Percentiles rank a stretch among this genome's conserved stretches.
phyloP scores from a whole-genome alignment of 2,797 vertebrate genomes.

The Halcyon leucocephala region DNA sequence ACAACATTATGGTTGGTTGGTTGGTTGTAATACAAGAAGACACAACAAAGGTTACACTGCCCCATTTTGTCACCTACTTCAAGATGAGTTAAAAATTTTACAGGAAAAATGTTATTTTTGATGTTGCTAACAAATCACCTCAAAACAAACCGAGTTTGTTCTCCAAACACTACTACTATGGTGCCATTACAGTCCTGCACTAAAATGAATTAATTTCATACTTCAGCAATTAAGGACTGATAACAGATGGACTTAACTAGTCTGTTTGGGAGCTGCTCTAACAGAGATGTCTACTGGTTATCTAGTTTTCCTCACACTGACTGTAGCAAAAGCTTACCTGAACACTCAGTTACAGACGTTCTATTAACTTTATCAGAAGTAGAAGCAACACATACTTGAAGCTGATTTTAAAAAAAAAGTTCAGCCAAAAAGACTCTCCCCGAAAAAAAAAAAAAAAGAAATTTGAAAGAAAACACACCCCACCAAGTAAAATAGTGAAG shows the following conservation, averaged over 20 bases:
- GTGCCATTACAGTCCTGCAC: not conserved
- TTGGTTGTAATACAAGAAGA: not conserved
- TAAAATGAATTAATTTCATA: not conserved
- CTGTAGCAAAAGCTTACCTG: constrained; percentile 44
- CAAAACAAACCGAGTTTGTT: not conserved
- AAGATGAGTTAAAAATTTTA: not conserved
- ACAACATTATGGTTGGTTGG: not conserved
- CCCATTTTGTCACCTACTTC: not conserved
- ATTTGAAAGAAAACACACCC: constrained; percentile 46
- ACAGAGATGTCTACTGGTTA: not conserved
- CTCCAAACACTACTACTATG: not conserved
- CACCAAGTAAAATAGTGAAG: constrained; percentile 77
- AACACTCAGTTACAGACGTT: not conserved
- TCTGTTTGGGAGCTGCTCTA: not conserved
- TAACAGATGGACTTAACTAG: not conserved
- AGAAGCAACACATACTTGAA: constrained; percentile 23
- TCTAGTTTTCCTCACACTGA: not conserved
- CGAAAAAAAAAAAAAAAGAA: not conserved
- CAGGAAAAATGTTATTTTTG: not conserved
- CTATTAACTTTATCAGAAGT: not conserved
- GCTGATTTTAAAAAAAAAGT: not conserved
- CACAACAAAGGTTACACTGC: not conserved
- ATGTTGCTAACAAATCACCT: not conserved
- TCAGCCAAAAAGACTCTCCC: constrained; percentile 28
- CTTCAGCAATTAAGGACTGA: not conserved